Base-by-base conservation (phyloP, 1,140 invertebrate genomes). In the Dendroctonus ponderosae region DNA sequence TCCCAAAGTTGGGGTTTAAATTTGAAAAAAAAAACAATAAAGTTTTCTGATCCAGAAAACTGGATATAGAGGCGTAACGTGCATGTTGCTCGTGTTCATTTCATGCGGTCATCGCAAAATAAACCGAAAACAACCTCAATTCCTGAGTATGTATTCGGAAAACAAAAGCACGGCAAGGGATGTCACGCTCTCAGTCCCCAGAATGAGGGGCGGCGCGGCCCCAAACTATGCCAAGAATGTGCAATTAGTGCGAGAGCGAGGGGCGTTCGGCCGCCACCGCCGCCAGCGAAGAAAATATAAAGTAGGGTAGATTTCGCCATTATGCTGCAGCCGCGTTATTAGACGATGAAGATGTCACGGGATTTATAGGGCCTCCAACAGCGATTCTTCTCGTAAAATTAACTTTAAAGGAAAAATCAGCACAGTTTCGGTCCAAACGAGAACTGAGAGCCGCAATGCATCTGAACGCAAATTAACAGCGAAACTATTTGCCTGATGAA, bases 201-300 rank as follows among this genome's bases (percentile, higher is more conserved):
- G 44, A 77, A 78, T 72, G 75, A 77, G 79, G 79, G 57, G 38
- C 42, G 66, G 66, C 50, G 58, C 66, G 46, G 70, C 84, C 84
- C 84, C 87, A 89, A 91, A 90, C 88, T 89, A 91, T 90, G 88
- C 87, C 87, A 90, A 89, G 89, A 91, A 91, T 90, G 87, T 88
- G 88, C 89, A 90, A 91, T 91, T 90, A 90, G 88, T 89, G 82
- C 69, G 74, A 66, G 72, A 70, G 70, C 67, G 74, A 65, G 70
- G 66, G 50, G 78, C 74, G 78, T 77, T 76, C 79, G 78, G 43
- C 43, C 54, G 68, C 37, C 59, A 66, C 46, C 59, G 59, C 38
- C 65, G 52, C 48, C 68, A 62, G 38, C 63, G 74, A 85, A 84
- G 83, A 84, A 85, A 84, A 84, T 85, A 84, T 85, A 85, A 85